Evolutionary conservation across 2,888 invertebrate species (phyloP).

Genomic region (Drosophila limbata): DNA sequence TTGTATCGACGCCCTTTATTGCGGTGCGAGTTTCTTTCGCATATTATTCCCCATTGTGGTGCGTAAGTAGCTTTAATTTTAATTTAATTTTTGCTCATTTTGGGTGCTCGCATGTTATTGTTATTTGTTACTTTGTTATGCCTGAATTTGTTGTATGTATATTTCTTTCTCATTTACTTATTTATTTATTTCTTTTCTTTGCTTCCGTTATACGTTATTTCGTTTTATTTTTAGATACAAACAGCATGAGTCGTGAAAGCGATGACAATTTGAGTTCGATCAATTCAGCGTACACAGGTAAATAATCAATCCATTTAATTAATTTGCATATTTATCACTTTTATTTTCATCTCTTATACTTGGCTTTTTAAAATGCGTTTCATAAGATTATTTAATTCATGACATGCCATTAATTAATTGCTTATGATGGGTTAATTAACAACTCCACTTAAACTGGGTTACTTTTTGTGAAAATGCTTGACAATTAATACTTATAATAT

Average conservation of each 20-base stretch:
- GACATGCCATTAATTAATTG: conserved; percentile 20
- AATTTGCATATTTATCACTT: conserved; percentile 36
- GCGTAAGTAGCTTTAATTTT: conserved; percentile 65
- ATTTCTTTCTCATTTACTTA: conserved; percentile 29
- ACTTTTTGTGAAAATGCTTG: conserved; percentile 8
- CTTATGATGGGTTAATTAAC: conserved; percentile 32
- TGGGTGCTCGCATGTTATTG: conserved; percentile 37
- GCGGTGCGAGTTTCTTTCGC: conserved; percentile 11
- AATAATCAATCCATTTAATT: conserved; percentile 47
- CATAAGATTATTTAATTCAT: conserved; percentile 23
- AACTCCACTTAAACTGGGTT: conserved; percentile 14
- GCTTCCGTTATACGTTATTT: conserved; percentile 52
- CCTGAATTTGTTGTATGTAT: conserved; percentile 27
- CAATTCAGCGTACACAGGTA: conserved; percentile 83
- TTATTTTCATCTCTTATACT: conserved; percentile 32
- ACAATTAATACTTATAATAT: conserved; percentile 1
- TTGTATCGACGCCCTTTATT: conserved; percentile 41
- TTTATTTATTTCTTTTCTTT: conserved; percentile 48
- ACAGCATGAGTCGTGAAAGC: conserved; percentile 84
- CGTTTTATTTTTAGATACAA: conserved; percentile 78
- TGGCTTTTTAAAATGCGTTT: conserved; percentile 49
- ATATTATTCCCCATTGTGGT: conserved; percentile 28
- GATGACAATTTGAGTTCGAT: conserved; percentile 84
- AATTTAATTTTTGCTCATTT: conserved; percentile 52
- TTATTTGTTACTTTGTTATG: conserved; percentile 50